These are phyloP conservation scores for Istiophorus platypterus DNA, from an alignment of 2,113 vertebrate species.

Conservation along the genomic window DNA sequence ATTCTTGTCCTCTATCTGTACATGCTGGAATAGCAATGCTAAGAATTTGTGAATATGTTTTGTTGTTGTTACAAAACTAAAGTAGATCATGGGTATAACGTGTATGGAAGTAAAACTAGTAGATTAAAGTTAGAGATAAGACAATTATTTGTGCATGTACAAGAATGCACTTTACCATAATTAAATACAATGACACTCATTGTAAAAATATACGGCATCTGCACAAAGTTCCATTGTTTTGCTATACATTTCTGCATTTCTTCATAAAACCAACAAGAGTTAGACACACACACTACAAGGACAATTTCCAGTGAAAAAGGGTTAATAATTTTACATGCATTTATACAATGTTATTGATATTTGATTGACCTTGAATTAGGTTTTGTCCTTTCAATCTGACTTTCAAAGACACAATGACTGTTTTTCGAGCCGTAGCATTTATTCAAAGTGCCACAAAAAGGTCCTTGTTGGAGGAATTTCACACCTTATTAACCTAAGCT, in stretches of 20 bases:
- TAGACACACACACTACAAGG: no score
- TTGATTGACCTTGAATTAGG: neutral
- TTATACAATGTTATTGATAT: neutral
- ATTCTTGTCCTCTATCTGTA: neutral
- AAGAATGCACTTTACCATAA: neutral
- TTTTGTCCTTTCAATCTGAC: conserved; percentile 12
- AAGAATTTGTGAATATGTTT: neutral
- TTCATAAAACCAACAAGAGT: neutral
- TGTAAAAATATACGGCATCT: neutral
- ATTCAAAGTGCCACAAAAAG: conserved; percentile 45
- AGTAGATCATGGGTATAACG: neutral
- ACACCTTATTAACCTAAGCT: conserved; percentile 59
- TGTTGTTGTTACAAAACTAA: neutral
- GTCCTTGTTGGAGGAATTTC: conserved; percentile 60
- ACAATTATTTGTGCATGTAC: neutral
- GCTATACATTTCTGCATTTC: neutral
- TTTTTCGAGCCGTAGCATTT: conserved; percentile 29
- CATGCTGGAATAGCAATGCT: neutral
- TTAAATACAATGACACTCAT: neutral
- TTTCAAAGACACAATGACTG: conserved; percentile 16
- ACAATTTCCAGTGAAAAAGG: no score
- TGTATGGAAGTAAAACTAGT: neutral
- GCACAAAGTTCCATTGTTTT: neutral
- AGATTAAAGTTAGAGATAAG: neutral
- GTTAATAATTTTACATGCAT: neutral